Conservation (phyloP, 2,113 vertebrate genomes). For the Mus pahari region DNA sequence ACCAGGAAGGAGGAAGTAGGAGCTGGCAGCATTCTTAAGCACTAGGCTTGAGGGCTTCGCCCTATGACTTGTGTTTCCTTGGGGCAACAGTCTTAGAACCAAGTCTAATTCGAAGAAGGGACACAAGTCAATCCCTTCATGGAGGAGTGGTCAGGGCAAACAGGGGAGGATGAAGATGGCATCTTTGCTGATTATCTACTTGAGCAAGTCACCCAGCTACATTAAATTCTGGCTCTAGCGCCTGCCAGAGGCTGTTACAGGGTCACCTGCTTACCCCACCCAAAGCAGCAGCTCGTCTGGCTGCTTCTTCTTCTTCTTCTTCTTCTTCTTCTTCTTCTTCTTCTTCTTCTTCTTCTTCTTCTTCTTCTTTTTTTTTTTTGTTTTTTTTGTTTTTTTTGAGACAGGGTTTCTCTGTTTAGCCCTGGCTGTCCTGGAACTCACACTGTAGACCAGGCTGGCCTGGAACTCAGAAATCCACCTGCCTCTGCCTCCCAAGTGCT, state of each 20-base stretch:
- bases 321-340: too few species aligned
- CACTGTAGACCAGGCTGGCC: too few species aligned
- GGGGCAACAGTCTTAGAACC: background rate
- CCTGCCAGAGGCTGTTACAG: background rate
- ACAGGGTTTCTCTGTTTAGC: too few species aligned
- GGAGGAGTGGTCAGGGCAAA: background rate
- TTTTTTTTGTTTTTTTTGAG: too few species aligned
- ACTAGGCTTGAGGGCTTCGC: background rate
- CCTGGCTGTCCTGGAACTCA: too few species aligned
- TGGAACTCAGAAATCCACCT: too few species aligned
- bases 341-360: too few species aligned
- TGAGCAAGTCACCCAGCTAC: background rate
- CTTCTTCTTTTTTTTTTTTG: too few species aligned
- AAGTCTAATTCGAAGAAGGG: background rate
- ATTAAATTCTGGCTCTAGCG: background rate
- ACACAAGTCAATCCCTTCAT: background rate
- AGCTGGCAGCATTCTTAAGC: background rate
- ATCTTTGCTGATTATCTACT: background rate
- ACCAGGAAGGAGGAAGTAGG: background rate
- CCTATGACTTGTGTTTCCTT: background rate
- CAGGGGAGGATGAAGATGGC: background rate
- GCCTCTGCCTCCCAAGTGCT: too few species aligned
- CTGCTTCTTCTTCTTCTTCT: too few species aligned
- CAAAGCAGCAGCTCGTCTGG: background rate
- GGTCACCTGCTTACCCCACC: background rate